Percentiles rank a stretch among this genome's conserved stretches.
Conservation (phyloP, 1,140 invertebrate species). For the Riptortus pedestris region DNA sequence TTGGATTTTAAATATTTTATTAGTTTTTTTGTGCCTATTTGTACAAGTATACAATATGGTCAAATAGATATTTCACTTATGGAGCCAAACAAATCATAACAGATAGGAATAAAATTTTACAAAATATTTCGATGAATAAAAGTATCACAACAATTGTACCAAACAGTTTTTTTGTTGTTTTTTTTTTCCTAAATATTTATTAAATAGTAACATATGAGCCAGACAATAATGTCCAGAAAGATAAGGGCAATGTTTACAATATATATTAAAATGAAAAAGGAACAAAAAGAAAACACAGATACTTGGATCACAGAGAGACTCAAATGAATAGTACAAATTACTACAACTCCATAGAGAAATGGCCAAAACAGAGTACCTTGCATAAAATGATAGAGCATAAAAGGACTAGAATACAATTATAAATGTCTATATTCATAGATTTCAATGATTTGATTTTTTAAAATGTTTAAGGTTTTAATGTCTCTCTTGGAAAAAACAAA, state of each 20-base stretch:
- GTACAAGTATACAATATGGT: constrained; percentile 22
- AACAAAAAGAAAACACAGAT: neutral
- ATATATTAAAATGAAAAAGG: neutral
- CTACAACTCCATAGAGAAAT: no score
- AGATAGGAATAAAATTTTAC: constrained; percentile 16
- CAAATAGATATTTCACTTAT: constrained; percentile 5
- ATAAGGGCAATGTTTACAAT: neutral
- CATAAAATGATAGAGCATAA: no score
- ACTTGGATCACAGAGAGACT: neutral
- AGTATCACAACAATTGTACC: constrained; percentile 17
- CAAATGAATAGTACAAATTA: no score
- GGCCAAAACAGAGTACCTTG: no score
- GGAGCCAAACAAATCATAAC: constrained; percentile 2
- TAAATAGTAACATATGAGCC: neutral
- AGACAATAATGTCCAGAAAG: neutral
- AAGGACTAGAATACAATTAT: no score
- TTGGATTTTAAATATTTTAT: constrained; percentile 23
- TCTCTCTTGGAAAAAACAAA: neutral
- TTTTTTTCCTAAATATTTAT: neutral
- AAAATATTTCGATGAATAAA: constrained; percentile 14
- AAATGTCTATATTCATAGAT: no score
- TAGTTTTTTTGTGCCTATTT: constrained; percentile 26
- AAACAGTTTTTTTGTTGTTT: constrained; percentile 1
- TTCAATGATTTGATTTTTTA: no score
- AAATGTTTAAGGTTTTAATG: neutral